Percentiles rank a stretch among this genome's conserved stretches.
Conservation (phyloP, 2,797 vertebrate genomes). For the Pyrrhura leucotis region DNA sequence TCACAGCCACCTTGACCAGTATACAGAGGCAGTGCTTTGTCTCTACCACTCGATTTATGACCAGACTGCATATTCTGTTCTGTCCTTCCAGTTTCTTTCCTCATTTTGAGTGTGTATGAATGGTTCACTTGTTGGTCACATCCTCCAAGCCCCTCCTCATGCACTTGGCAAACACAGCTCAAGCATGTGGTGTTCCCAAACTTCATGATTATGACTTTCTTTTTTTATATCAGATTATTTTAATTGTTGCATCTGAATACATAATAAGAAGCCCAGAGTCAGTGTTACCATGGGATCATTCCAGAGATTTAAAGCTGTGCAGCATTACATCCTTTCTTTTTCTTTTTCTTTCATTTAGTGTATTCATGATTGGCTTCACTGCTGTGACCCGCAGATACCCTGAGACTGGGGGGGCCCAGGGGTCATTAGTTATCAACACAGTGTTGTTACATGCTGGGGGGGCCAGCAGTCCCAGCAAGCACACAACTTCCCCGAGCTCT, state of each 20-base stretch:
- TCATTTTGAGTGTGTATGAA: neutral
- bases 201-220: constrained; percentile 4
- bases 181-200: constrained; percentile 25
- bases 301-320: neutral
- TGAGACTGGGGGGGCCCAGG: neutral
- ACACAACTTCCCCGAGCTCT: neutral
- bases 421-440: neutral
- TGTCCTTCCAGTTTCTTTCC: neutral
- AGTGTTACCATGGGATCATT: constrained; percentile 55
- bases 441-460: neutral
- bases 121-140: neutral
- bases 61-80: neutral
- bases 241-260: constrained; percentile 36
- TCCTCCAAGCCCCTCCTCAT: neutral
- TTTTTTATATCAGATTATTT: constrained; percentile 42
- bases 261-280: constrained; percentile 18
- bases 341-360: neutral
- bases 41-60: neutral
- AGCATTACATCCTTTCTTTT: neutral
- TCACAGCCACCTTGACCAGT: neutral
- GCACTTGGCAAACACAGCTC: neutral
- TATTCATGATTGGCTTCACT: neutral
- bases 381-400: neutral
- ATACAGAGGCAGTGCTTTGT: neutral
- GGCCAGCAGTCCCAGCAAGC: neutral